Percentiles rank a stretch among this genome's conserved stretches.
Evolutionary conservation across 2,797 vertebrate genomes (phyloP).

Genomic region (Fistularia commersonii): DNA sequence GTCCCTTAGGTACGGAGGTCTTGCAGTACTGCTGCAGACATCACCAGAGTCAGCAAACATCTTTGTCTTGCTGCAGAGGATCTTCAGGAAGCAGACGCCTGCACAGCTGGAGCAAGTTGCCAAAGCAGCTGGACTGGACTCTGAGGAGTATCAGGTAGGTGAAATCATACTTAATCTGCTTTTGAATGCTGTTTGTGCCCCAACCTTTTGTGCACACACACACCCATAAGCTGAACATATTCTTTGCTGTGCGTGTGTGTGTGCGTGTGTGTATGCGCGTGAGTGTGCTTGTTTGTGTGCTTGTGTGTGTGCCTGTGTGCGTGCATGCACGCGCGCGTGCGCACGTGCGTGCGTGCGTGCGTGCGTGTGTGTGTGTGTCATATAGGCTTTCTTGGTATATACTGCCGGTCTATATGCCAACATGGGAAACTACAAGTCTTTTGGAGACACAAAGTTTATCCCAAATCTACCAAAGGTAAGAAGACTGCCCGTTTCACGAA

Average conservation of each 20-base stretch:
- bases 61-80: constrained; percentile 83
- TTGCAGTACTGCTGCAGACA: constrained; percentile 87
- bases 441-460: constrained; percentile 93
- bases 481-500: not conserved
- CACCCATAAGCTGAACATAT: too few species aligned
- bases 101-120: constrained; percentile 76
- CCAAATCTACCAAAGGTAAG: constrained; percentile 88
- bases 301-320: too few species aligned
- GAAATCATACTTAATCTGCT: too few species aligned
- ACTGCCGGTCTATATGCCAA: constrained; percentile 88
- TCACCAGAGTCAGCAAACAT: constrained; percentile 87
- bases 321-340: too few species aligned
- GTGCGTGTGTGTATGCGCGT: too few species aligned
- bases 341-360: too few species aligned
- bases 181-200: not conserved
- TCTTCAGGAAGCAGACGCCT: constrained; percentile 82
- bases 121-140: constrained; percentile 73
- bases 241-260: not conserved
- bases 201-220: not conserved
- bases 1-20: constrained; percentile 82
- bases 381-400: constrained; percentile 87
- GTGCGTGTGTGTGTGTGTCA: constrained; percentile 2
- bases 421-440: constrained; percentile 97
- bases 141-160: constrained; percentile 87
- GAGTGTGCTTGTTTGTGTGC: too few species aligned